Evolutionary conservation across 2,113 vertebrate species (phyloP).

Genomic region (Chascanopsetta lugubris): DNA sequence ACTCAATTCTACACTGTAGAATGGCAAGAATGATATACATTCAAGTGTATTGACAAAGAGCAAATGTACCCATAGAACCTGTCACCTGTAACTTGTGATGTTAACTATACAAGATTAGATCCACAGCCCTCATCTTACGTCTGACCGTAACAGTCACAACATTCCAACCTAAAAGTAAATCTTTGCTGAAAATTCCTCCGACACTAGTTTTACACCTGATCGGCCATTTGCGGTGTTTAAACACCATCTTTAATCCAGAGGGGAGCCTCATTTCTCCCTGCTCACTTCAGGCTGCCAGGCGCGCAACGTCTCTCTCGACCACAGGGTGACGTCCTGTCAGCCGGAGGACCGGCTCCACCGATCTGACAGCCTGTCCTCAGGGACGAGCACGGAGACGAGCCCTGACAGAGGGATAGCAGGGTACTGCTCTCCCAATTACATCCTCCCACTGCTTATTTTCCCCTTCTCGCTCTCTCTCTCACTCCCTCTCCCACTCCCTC

Average conservation of each 20-base stretch:
- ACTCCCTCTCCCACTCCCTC: conserved; percentile 1
- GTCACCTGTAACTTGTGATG: neutral
- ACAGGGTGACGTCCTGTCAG: conserved; percentile 54
- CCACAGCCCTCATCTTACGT: neutral
- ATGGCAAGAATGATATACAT: neutral
- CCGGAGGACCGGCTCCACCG: conserved; percentile 45
- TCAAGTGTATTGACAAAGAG: neutral
- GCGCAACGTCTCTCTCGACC: conserved; percentile 32
- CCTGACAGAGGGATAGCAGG: conserved; percentile 48
- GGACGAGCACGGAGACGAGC: conserved; percentile 44
- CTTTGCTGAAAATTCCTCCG: neutral
- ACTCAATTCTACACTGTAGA: too few relatives aligned
- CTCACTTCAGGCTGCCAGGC: neutral
- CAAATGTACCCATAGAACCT: neutral
- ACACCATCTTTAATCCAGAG: conserved; percentile 31
- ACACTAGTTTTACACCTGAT: conserved; percentile 10
- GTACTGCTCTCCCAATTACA: conserved; percentile 50
- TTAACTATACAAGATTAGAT: neutral
- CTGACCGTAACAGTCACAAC: neutral
- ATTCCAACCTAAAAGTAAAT: neutral
- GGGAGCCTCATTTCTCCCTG: conserved; percentile 17
- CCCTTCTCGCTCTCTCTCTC: neutral
- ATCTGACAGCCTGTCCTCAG: conserved; percentile 61
- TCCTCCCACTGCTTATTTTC: conserved; percentile 18
- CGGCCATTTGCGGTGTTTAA: neutral